These are phyloP conservation scores for Steinernema feltiae DNA, from an alignment of 1,140 invertebrate species.

Conservation along the genomic window DNA sequence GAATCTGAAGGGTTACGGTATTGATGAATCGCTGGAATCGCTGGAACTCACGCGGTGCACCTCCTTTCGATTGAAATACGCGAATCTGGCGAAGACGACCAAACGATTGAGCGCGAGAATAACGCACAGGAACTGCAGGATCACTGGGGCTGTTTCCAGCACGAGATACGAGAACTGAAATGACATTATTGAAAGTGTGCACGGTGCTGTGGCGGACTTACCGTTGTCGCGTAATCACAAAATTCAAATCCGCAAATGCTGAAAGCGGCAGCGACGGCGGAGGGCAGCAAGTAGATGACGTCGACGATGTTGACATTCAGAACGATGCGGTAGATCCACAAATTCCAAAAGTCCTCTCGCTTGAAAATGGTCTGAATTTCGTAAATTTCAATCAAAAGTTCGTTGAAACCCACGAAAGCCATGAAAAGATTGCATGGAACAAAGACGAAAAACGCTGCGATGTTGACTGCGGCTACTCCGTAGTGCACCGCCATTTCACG, in stretches of 20 bases:
- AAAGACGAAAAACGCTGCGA: background rate
- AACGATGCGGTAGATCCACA: background rate
- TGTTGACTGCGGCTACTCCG: background rate
- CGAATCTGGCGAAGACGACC: background rate
- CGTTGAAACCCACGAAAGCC: background rate
- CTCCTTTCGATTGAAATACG: background rate
- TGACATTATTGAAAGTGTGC: too few species aligned
- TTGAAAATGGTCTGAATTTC: background rate
- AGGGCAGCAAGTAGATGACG: background rate
- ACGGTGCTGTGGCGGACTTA: too few species aligned
- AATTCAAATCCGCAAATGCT: background rate
- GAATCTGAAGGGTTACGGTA: background rate
- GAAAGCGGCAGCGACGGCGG: background rate
- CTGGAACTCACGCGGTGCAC: too few species aligned
- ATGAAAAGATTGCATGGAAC: background rate
- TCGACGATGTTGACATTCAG: background rate
- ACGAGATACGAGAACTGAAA: background rate
- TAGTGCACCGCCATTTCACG: background rate
- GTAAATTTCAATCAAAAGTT: background rate
- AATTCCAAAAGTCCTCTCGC: background rate
- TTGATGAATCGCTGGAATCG: too few species aligned
- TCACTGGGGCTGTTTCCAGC: background rate
- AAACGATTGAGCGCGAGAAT: background rate
- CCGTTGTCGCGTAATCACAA: background rate
- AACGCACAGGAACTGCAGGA: background rate